phyloP scores from a whole-genome alignment of 2,888 invertebrate species.

The Drosophila neotestacea region DNA sequence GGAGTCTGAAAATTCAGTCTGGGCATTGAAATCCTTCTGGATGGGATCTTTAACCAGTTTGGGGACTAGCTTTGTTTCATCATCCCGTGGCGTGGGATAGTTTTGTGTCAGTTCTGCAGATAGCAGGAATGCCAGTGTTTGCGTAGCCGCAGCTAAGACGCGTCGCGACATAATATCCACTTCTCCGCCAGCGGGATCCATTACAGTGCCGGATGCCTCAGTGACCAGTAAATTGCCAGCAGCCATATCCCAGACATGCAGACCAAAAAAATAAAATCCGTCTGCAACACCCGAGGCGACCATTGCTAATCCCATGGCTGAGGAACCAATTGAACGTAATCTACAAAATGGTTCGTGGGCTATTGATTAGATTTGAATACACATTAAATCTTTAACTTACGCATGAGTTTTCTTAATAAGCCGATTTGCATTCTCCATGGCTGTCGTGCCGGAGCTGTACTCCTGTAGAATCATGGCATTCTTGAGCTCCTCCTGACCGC shows the following conservation, averaged over 20 bases:
- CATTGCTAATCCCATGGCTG: constrained; percentile 96
- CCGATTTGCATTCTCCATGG: constrained; percentile 89
- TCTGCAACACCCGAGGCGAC: constrained; percentile 96
- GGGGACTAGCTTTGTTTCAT: constrained; percentile 51
- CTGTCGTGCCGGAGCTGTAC: constrained; percentile 77
- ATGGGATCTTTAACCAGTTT: not conserved
- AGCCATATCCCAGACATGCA: constrained; percentile 97
- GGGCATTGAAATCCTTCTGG: constrained; percentile 43
- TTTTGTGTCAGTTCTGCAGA: constrained; percentile 88
- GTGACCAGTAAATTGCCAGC: constrained; percentile 94
- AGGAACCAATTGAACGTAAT: constrained; percentile 94
- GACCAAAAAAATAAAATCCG: constrained; percentile 95
- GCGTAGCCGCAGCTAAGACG: constrained; percentile 91
- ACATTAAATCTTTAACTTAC: constrained; percentile 83
- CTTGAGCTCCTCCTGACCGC: constrained; percentile 32
- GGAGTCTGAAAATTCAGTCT: constrained; percentile 61
- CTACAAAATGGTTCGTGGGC: constrained; percentile 85
- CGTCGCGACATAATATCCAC: constrained; percentile 93
- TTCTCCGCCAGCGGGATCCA: constrained; percentile 93
- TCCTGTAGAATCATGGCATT: constrained; percentile 63
- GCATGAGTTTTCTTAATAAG: constrained; percentile 90
- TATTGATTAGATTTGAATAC: not conserved
- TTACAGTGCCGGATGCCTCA: constrained; percentile 96
- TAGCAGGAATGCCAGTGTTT: constrained; percentile 89
- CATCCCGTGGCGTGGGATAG: constrained; percentile 90